A percentile compares a stretch with the other conserved stretches of the same genome.
Evolutionary conservation across 2,797 vertebrate genomes (phyloP).

Genomic region (Pseudochromis fuscus): DNA sequence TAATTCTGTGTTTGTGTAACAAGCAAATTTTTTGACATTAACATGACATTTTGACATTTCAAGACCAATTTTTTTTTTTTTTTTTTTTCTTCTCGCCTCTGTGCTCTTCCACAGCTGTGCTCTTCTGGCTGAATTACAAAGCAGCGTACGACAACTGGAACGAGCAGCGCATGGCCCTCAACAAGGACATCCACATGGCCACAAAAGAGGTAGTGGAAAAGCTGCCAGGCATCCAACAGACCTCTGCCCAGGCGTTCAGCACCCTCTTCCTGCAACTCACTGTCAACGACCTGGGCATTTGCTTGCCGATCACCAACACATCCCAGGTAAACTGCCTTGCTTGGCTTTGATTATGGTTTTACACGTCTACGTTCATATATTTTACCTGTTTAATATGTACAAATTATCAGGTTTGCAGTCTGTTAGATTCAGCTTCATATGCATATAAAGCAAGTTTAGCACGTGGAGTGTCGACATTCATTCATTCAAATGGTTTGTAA

Average conservation of each 20-base stretch:
- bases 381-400: background rate
- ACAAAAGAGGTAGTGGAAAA: constrained; percentile 99
- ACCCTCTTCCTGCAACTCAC: constrained; percentile 98
- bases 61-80: background rate
- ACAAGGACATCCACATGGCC: constrained; percentile 98
- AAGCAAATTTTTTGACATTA: too few relatives aligned
- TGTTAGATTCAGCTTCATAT: background rate
- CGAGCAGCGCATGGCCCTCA: constrained; percentile 95
- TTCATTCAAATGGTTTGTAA: too few relatives aligned
- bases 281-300: constrained; percentile 98
- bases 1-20: too few relatives aligned
- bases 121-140: constrained; percentile 99
- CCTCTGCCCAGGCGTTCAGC: constrained; percentile 97
- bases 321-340: constrained; percentile 76
- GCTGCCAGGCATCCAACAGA: constrained; percentile 97
- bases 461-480: background rate
- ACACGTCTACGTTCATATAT: background rate
- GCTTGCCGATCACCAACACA: constrained; percentile 93
- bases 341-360: background rate
- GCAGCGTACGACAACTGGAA: constrained; percentile 99
- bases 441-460: background rate
- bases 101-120: constrained; percentile 87
- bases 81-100: background rate
- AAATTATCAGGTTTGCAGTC: background rate
- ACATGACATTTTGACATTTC: background rate